Conservation (phyloP, 2,797 vertebrate species). For the Scleropages formosus region DNA sequence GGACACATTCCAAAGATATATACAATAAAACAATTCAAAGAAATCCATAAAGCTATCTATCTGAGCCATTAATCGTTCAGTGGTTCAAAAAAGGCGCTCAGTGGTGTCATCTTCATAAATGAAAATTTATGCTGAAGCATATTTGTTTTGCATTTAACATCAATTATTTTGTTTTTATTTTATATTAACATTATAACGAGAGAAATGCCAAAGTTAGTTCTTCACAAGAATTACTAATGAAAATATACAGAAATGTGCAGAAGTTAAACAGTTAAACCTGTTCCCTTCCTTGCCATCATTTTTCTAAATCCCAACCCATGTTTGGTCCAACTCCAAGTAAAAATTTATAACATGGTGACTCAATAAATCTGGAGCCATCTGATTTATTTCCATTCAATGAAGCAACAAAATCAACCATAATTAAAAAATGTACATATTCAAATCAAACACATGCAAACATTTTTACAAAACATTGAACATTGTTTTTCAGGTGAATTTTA, state of each 20-base stretch:
- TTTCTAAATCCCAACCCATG: background rate
- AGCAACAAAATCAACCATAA: slow-evolving; percentile 10
- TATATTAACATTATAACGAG: too few species aligned
- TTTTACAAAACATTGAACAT: slow-evolving; percentile 7
- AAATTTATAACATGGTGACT: slow-evolving; percentile 3
- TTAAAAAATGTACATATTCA: slow-evolving; percentile 21
- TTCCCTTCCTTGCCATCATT: too few species aligned
- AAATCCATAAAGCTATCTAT: too few species aligned
- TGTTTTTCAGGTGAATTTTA: background rate
- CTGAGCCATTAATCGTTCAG: too few species aligned
- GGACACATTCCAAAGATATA: too few species aligned
- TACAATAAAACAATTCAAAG: background rate
- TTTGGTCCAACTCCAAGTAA: background rate
- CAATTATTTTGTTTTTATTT: background rate
- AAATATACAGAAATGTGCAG: too few species aligned
- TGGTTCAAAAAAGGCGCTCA: too few species aligned
- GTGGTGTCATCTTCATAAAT: too few species aligned
- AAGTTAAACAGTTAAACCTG: too few species aligned
- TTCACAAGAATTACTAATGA: too few species aligned
- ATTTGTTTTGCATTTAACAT: background rate
- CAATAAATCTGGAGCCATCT: background rate
- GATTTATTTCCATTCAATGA: slow-evolving; percentile 25
- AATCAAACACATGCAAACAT: slow-evolving; percentile 5
- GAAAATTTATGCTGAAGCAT: too few species aligned
- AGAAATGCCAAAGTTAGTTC: too few species aligned